A percentile compares a stretch with the other conserved stretches of the same genome.
Conservation (phyloP, 2,113 vertebrate genomes). For the Caretta caretta region DNA sequence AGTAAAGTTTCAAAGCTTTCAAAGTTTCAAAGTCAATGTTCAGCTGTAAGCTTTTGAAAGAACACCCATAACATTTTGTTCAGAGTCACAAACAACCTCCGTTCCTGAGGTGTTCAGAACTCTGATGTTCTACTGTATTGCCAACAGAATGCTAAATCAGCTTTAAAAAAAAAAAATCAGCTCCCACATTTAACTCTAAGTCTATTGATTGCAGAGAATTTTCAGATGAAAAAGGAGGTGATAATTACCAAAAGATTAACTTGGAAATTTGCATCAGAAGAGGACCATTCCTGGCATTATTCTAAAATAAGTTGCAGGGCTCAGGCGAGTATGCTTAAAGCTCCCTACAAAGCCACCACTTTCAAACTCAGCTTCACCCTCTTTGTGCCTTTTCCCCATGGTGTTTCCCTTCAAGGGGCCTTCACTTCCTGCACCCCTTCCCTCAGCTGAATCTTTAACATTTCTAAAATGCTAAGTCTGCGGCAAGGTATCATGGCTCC, state of each 20-base stretch:
- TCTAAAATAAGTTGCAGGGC: neutral
- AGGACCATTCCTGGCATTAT: neutral
- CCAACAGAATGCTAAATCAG: neutral
- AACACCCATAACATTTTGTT: too few species aligned
- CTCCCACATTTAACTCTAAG: conserved; percentile 31
- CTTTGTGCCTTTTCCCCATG: neutral
- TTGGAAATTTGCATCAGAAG: neutral
- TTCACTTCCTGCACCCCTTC: neutral
- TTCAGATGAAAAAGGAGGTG: conserved; percentile 16
- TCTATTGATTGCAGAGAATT: conserved; percentile 12
- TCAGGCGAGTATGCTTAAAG: neutral
- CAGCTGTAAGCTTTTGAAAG: too few species aligned
- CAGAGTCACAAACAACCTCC: too few species aligned
- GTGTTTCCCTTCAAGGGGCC: neutral
- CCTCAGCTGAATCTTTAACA: neutral
- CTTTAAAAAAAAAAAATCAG: neutral
- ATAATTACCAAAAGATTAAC: conserved; percentile 24
- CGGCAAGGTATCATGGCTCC: neutral
- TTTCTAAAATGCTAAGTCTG: rapidly evolving
- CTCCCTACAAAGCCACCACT: neutral
- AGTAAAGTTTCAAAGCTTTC: too few species aligned
- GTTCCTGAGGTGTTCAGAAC: too few species aligned
- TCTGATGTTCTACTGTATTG: neutral
- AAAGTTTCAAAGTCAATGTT: too few species aligned
- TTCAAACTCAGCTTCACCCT: neutral